Evolutionary conservation across 2,113 vertebrate species (phyloP).

Genomic region (Perca fluviatilis): DNA sequence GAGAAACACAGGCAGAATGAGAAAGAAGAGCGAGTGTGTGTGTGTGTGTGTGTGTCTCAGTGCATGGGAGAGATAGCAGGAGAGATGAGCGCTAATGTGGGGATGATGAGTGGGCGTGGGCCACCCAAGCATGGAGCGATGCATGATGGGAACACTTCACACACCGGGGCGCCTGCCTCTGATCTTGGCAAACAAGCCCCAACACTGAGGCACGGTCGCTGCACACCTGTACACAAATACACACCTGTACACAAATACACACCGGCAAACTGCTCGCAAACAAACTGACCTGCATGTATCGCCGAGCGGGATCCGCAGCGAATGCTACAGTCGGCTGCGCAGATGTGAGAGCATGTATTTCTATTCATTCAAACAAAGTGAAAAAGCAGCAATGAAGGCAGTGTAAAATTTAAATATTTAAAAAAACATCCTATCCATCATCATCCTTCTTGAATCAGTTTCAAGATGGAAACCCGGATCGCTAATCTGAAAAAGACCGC

Average conservation of each 20-base stretch:
- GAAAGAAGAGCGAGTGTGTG: constrained; percentile 44
- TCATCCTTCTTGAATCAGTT: constrained; percentile 30
- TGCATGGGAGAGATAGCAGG: constrained; percentile 35
- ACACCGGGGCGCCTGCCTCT: constrained; percentile 64
- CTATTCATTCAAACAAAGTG: constrained; percentile 46
- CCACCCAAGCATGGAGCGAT: constrained; percentile 67
- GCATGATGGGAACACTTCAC: constrained; percentile 81
- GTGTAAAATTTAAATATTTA: not conserved
- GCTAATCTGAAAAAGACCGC: not conserved
- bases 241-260: constrained; percentile 35
- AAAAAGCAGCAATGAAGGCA: not conserved
- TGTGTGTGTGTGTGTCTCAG: constrained; percentile 16
- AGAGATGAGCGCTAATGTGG: constrained; percentile 68
- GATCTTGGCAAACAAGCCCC: constrained; percentile 73
- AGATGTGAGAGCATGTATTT: constrained; percentile 43
- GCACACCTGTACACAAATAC: constrained; percentile 37
- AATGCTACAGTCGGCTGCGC: constrained; percentile 19
- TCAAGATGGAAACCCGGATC: not conserved
- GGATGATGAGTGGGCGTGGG: constrained; percentile 80
- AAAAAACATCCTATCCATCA: constrained; percentile 33
- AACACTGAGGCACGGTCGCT: constrained; percentile 30
- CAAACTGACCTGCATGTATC: constrained; percentile 1
- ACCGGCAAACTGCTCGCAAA: not conserved
- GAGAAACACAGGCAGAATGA: constrained; percentile 42
- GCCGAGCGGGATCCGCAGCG: not conserved